Conservation (phyloP, 2,888 invertebrate species). For the Digitonthophagus gazella region DNA sequence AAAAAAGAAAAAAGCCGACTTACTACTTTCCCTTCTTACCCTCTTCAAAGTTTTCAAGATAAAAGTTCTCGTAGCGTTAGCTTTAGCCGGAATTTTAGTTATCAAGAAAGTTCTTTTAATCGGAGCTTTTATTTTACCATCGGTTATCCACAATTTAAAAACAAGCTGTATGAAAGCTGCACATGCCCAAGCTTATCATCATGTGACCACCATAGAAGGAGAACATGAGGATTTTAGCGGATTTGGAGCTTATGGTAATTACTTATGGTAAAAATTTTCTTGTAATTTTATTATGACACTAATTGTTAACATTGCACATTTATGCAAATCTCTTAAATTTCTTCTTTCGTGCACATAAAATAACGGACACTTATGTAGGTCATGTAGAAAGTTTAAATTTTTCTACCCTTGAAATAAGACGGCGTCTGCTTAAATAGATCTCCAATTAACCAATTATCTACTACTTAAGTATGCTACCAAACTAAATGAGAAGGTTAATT, state of each 20-base stretch:
- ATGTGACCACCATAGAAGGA: conserved; percentile 24
- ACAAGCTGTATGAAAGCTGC: conserved; percentile 53
- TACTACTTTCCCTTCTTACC: conserved; percentile 55
- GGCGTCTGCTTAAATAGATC: neutral
- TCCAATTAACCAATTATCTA: neutral
- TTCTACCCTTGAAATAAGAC: neutral
- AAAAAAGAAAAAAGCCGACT: conserved; percentile 52
- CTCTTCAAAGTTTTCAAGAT: conserved; percentile 55
- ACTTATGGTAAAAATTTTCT: conserved; percentile 12
- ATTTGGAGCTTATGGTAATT: conserved; percentile 21
- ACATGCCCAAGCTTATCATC: conserved; percentile 30
- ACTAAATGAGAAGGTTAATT: neutral
- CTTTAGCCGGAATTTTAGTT: conserved; percentile 60
- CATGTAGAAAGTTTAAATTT: neutral
- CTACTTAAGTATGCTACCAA: neutral
- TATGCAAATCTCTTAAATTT: neutral
- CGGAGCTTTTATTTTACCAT: conserved; percentile 60
- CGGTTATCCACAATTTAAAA: conserved; percentile 58
- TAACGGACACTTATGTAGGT: conserved; percentile 2
- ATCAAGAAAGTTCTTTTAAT: conserved; percentile 65
- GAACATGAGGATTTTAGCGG: conserved; percentile 16
- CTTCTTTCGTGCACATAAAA: neutral
- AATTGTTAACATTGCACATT: neutral
- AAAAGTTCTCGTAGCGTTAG: conserved; percentile 61
- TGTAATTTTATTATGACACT: neutral